A percentile compares a stretch with the other conserved stretches of the same genome.
Evolutionary conservation across 1,140 invertebrate genomes (phyloP).

Genomic region (Papilio xuthus): DNA sequence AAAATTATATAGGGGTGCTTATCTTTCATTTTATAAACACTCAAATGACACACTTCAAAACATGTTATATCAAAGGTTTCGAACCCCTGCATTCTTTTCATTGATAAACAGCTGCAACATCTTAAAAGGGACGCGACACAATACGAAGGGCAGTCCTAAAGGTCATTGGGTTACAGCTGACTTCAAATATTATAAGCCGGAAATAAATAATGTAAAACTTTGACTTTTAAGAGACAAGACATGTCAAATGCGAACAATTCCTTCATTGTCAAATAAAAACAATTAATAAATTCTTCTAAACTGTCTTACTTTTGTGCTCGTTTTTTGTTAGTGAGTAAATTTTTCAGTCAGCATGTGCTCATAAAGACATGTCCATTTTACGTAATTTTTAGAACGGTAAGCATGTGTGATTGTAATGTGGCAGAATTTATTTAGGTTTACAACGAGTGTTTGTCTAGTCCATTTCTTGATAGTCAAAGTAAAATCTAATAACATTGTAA

Average conservation of each 20-base stretch:
- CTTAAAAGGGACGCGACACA: constrained; percentile 32
- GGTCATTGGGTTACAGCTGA: constrained; percentile 35
- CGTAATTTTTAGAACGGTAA: no score
- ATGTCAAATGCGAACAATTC: no score
- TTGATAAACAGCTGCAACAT: constrained; percentile 26
- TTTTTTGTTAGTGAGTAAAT: no score
- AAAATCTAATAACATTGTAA: not conserved
- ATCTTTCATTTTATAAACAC: not conserved
- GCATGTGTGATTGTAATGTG: no score
- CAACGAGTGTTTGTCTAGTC: not conserved
- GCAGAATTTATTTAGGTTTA: not conserved
- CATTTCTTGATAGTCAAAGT: not conserved
- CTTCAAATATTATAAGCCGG: constrained; percentile 11
- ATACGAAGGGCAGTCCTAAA: constrained; percentile 29
- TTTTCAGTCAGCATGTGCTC: no score
- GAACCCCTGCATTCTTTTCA: constrained; percentile 14
- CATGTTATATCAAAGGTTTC: constrained; percentile 22
- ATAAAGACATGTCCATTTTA: no score
- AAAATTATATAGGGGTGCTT: not conserved
- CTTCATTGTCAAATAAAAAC: no score
- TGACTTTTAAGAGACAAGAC: not conserved
- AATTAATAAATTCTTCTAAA: no score
- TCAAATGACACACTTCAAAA: constrained; percentile 11
- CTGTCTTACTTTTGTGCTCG: no score
- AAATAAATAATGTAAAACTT: not conserved